Evolutionary conservation across 2,797 vertebrate species (phyloP).

Genomic region (Schizopygopsis pylzovi): DNA sequence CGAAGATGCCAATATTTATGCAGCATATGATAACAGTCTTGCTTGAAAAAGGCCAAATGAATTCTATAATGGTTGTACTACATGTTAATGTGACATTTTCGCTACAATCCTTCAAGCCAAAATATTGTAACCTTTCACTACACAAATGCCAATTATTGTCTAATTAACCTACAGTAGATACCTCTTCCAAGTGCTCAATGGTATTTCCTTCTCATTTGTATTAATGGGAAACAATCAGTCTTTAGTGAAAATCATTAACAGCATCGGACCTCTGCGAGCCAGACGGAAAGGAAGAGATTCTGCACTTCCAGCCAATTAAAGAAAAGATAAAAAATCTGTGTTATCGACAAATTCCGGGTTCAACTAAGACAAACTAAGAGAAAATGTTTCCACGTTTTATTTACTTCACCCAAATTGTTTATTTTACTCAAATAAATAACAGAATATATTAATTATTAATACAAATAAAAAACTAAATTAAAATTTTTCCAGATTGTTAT

Average conservation of each 20-base stretch:
- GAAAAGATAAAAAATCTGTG: neutral
- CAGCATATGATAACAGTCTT: conserved; percentile 32
- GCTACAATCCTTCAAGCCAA: conserved; percentile 59
- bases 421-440: neutral
- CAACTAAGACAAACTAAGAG: neutral
- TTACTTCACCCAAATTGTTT: neutral
- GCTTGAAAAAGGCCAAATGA: conserved; percentile 57
- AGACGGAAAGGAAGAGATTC: neutral
- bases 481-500: neutral
- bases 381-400: neutral
- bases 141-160: conserved; percentile 72
- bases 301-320: conserved; percentile 24
- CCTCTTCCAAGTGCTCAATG: conserved; percentile 47
- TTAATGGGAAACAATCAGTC: conserved; percentile 40
- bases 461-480: neutral
- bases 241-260: conserved; percentile 36
- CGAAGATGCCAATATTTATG: conserved; percentile 32
- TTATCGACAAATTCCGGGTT: neutral
- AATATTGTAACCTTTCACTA: conserved; percentile 68
- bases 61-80: conserved; percentile 64
- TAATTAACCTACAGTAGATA: conserved; percentile 68
- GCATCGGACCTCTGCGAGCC: neutral
- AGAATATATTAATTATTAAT: neutral
- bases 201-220: conserved; percentile 56
- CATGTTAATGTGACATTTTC: conserved; percentile 78